Base-by-base conservation (phyloP, 1,140 invertebrate species). In the Hesperophylax magnus region DNA sequence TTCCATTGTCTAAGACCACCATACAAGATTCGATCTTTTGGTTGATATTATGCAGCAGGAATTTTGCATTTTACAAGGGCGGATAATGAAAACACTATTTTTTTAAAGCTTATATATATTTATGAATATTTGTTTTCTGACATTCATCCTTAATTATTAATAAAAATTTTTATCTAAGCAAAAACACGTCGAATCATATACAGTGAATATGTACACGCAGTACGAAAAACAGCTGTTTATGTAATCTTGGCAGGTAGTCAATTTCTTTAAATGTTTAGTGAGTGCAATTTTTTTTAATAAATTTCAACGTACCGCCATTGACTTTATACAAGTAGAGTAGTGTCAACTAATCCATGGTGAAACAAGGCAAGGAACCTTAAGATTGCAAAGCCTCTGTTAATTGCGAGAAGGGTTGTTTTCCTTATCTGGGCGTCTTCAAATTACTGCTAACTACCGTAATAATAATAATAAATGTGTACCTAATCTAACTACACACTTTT, bases 1-100 rank as follows among this genome's bases (percentile, higher is more conserved):
- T 34, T 69, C 17, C 8, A 34, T 39, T 69, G 15, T n/a, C 24
- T 69, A 39, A 52, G 65, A 69, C 65, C 65, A 69, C 65, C 65
- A 18, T 1, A 18, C 27, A 67, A 24, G 58, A 61, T 61, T 8
- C 8, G 39, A 47, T 47, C 39, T 47, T 47, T 4, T 14, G 58
- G 24, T 2, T 24, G 58, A 58, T n/a, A 58, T 0, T n/a, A 58
- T 0, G 56, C 14, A 9, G 3, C 58, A 24, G 20, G 20, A 20
- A 14, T 14, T 47, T 47, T 47, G 39, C 39, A 47, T 47, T 47
- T 39, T 47, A 9, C 39, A 47, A 47, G 39, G 39, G 39, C 39
- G 39, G 39, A 47, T 47, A 47, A 47, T 11, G 14, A 14, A 47
- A 9, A 47, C 1, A 14, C 14, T 47, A 47, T 47, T 58, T 56